Percentiles rank a stretch among this genome's conserved stretches.
These are phyloP conservation scores for Rousettus madagascariensis DNA, from an alignment of 2,797 vertebrate genomes.

Conservation along the genomic window DNA sequence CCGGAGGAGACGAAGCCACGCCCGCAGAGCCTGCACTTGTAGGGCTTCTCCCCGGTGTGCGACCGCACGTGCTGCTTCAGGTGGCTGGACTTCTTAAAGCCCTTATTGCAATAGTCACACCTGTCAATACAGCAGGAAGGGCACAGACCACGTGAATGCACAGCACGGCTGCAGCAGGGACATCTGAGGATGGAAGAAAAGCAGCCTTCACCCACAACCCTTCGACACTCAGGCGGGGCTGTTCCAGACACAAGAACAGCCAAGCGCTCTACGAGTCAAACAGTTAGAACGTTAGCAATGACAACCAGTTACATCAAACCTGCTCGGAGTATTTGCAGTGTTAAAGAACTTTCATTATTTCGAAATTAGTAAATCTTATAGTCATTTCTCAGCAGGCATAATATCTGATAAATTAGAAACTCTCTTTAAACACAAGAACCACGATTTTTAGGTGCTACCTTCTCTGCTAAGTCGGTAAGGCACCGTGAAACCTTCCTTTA, in stretches of 20 bases:
- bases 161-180: accelerated
- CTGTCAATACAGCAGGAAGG: slow-evolving; percentile 71
- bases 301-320: not conserved
- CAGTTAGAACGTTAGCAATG: not conserved
- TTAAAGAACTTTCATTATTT: not conserved
- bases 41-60: slow-evolving; percentile 98
- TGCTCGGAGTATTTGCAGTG: not conserved
- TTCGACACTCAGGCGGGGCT: too few species aligned
- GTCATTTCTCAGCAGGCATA: not conserved
- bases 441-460: not conserved
- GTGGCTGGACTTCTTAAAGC: slow-evolving; percentile 99
- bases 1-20: slow-evolving; percentile 96
- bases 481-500: too few species aligned
- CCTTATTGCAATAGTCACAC: slow-evolving; percentile 95
- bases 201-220: not conserved
- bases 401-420: not conserved
- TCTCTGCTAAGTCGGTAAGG: not conserved
- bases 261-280: not conserved
- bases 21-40: slow-evolving; percentile 94
- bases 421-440: not conserved
- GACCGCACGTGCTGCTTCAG: slow-evolving; percentile 98
- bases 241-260: not conserved
- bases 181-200: accelerated
- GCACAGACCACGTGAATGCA: not conserved
- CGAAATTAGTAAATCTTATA: not conserved